Evolutionary conservation across 53 echinoderm and acorn worm genomes (phyloP).

Genomic region (Patiria pectinifera): DNA sequence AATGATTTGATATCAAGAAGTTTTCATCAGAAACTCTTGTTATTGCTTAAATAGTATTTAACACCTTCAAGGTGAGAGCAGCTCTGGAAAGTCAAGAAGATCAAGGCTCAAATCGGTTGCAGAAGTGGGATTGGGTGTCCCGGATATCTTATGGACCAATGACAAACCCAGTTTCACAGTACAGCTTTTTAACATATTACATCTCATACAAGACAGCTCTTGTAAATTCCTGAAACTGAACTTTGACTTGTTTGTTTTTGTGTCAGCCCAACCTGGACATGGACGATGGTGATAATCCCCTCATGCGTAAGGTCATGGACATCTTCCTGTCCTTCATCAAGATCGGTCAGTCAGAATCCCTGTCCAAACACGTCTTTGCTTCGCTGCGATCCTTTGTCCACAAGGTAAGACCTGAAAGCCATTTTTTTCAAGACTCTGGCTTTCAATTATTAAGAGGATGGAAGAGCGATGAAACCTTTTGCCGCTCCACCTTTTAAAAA

Average conservation of each 20-base stretch:
- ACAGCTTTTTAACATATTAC: not conserved
- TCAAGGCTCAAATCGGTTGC: conserved; percentile 46
- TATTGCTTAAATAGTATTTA: too few relatives aligned
- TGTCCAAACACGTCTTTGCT: conserved; percentile 90
- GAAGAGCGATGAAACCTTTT: not conserved
- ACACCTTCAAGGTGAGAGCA: too few relatives aligned
- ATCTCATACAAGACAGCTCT: too few relatives aligned
- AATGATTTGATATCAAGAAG: too few relatives aligned
- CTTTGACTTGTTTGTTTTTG: not conserved
- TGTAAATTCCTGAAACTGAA: too few relatives aligned
- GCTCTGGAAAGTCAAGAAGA: not conserved
- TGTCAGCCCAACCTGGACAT: conserved; percentile 80
- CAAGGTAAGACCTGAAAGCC: conserved; percentile 66
- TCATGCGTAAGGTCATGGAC: conserved; percentile 96
- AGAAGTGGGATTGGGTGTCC: conserved; percentile 77
- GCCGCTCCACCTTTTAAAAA: not conserved
- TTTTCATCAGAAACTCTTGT: too few relatives aligned
- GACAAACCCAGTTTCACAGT: not conserved
- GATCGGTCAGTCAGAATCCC: conserved; percentile 87
- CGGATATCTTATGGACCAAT: conserved; percentile 49
- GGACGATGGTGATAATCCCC: conserved; percentile 90
- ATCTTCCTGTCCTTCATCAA: conserved; percentile 87
- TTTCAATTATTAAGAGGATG: not conserved
- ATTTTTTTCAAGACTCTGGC: not conserved
- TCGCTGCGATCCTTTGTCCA: conserved; percentile 87